These are phyloP conservation scores for Stegana nigrithorax DNA, from an alignment of 2,888 invertebrate genomes.

Conservation along the genomic window DNA sequence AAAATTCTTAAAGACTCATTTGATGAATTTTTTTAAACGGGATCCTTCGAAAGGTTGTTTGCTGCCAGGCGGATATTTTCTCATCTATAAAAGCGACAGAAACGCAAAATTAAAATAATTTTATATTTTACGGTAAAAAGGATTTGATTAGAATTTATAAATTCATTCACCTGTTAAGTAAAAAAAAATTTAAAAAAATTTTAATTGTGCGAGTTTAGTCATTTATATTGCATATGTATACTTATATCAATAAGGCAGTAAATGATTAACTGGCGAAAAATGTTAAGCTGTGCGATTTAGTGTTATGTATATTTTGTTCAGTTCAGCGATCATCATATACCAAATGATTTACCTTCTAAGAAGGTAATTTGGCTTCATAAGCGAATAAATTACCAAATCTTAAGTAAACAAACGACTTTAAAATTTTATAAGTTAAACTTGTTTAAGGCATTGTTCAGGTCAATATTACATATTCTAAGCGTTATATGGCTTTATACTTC, in stretches of 20 bases:
- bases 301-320: background rate
- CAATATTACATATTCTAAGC: background rate
- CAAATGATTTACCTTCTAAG: too few relatives aligned
- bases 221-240: conserved; percentile 35
- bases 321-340: too few relatives aligned
- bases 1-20: too few relatives aligned
- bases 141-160: background rate
- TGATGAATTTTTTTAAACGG: conserved; percentile 70
- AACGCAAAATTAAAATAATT: conserved; percentile 25
- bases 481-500: background rate
- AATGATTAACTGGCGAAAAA: background rate
- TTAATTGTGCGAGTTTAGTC: conserved; percentile 30
- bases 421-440: too few relatives aligned
- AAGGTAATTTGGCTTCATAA: too few relatives aligned
- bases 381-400: too few relatives aligned
- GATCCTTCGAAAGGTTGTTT: conserved; percentile 72
- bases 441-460: background rate
- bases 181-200: background rate
- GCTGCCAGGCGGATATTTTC: conserved; percentile 77
- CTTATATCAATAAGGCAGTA: background rate
- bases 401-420: too few relatives aligned
- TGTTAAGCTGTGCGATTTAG: background rate
- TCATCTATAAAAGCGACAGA: conserved; percentile 76
- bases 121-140: background rate
- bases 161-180: background rate